Evolutionary conservation across 2,113 vertebrate genomes (phyloP), one percentile per base, ranked within the genome.

Genomic region (Austrofundulus limnaeus): DNA sequence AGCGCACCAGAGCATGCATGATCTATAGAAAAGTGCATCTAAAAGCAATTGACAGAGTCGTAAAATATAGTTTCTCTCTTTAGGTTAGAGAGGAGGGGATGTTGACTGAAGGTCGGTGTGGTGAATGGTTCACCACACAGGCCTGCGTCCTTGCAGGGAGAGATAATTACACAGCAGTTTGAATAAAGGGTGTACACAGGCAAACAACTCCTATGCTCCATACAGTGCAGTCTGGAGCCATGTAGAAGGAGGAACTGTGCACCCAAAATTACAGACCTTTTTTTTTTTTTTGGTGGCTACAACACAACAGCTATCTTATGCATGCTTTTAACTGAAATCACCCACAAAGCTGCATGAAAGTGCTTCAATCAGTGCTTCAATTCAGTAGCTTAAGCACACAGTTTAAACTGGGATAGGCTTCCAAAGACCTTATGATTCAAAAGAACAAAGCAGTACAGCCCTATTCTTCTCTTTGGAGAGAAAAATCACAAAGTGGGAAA

Each of bases 111-210:
- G 73, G 73, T 70, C 66, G 38, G 51, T 68, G 67, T 50, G 80
- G 62, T 59, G 59, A 65, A 45, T 59, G 65, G 73, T 72, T 64
- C 13, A 21, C 65, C 72, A 80, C 70, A 64, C 50, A 49, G 13
- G 68, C 71, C 59, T 28, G 43, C 54, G 64, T 47, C 67, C 77
- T 81, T 80, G 80, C 71, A 76, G 38, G 17, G 23, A 63, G 28
- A 66, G 52, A 86, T 83, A 85, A 86, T 84, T 55, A 72, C 71
- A 85, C 54, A 75, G 82, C 58, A 49, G 37, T 2, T 28, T 61
- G 38, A 77, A 58, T 65, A 63, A 59, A 59, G 68, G 51, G 60
- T 79, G 51, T 43, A 47, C 69, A 78, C 70, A 73, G 72, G 67
- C 77, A 78, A 52, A 55, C 1, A 8, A 47, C 54, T 85, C 66